Conservation (phyloP, 1,140 invertebrate species). For the Tetranychus urticae region DNA sequence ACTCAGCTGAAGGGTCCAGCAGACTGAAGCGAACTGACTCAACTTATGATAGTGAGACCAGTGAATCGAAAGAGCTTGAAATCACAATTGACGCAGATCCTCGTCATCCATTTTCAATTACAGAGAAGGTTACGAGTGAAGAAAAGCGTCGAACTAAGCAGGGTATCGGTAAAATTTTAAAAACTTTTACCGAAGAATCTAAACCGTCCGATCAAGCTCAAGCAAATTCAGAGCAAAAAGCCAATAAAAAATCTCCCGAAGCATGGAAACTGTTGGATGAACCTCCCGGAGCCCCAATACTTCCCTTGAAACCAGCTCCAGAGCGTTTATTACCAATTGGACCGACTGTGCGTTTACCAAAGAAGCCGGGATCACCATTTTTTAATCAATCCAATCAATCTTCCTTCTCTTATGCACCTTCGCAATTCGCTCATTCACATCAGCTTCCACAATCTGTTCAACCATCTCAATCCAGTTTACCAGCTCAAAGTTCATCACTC, state of each 20-base stretch:
- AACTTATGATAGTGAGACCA: background rate
- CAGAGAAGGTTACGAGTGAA: background rate
- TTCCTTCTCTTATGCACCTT: no score
- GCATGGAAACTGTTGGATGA: no score
- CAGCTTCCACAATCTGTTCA: background rate
- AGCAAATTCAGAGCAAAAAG: background rate
- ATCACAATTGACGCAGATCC: background rate
- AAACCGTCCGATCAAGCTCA: background rate
- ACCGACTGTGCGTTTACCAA: background rate
- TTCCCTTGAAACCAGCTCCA: constrained; percentile 1
- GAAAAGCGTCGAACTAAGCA: background rate
- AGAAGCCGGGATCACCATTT: background rate
- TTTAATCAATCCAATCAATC: background rate
- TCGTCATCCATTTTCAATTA: background rate
- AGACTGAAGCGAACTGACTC: background rate
- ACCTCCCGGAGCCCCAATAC: background rate
- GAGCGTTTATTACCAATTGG: constrained; percentile 46
- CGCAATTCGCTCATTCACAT: background rate
- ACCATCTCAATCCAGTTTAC: background rate
- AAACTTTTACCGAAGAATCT: background rate
- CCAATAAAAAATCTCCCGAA: background rate
- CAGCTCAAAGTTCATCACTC: no score
- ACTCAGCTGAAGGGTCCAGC: background rate
- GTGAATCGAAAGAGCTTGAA: background rate
- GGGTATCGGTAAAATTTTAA: background rate